Evolutionary conservation across 2,888 invertebrate genomes (phyloP).

Genomic region (Mythimna impura): DNA sequence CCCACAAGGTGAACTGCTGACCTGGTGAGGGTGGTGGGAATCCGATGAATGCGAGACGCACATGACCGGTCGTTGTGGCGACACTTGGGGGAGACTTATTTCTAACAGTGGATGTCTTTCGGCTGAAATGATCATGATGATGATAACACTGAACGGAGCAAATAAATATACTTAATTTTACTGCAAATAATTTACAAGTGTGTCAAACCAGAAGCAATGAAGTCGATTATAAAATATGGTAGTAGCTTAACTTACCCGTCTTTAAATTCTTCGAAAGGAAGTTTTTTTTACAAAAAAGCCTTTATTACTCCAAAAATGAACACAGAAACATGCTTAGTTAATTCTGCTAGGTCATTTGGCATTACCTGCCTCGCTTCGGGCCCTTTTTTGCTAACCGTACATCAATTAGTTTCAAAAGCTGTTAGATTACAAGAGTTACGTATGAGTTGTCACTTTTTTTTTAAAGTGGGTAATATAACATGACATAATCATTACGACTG

Average conservation of each 20-base stretch:
- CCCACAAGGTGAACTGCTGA: no score
- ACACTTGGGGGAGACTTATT: no score
- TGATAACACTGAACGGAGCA: neutral
- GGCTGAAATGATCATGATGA: no score
- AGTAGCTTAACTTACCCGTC: neutral
- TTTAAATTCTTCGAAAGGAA: neutral
- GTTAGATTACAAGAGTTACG: neutral
- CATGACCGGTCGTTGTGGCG: no score
- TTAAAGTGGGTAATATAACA: neutral
- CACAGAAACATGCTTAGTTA: neutral
- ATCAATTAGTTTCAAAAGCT: constrained; percentile 9
- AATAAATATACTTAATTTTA: neutral
- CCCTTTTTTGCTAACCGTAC: constrained; percentile 11
- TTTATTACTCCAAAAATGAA: neutral
- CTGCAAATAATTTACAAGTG: no score
- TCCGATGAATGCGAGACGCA: no score
- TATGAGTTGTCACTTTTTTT: neutral
- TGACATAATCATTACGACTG: neutral
- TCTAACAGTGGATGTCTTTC: no score
- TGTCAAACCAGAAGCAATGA: neutral
- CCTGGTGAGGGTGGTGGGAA: no score
- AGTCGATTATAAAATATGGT: neutral
- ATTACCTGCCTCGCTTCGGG: constrained; percentile 9
- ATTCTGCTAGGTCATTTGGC: constrained; percentile 15
- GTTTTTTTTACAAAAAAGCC: constrained; percentile 10